Evolutionary conservation across 2,113 vertebrate genomes (phyloP), one percentile per base, ranked within the genome.

Genomic region (Neodon shergylaensis): DNA sequence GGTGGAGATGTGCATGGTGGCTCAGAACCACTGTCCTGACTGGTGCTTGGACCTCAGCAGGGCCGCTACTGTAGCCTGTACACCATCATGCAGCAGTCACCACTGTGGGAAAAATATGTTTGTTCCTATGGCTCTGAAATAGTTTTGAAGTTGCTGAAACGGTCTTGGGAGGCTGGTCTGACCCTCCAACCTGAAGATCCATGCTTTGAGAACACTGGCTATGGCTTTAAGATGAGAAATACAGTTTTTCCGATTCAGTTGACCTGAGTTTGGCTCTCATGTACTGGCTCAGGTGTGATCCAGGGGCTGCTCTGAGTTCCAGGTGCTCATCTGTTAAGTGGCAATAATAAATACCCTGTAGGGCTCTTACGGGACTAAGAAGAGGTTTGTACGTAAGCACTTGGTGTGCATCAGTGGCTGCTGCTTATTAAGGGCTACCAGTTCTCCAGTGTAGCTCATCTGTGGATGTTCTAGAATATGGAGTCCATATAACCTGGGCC

Each of bases 1-100:
- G 8, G 5, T n/a, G 42, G 63, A 26, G 9, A 73, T 0, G 4
- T 1, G 10, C 0, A 44, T 19, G 3, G 0, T 24, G 47, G 61
- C 7, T 24, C 28, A 0, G 52, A 9, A 0, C 16, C 21, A 36
- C 13, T 4, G 14, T 21, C 54, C 33, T 26, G 19, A 31, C 70
- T 63, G 4, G 0, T 4, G 7, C n/a, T 84, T 21, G 28, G 76
- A n/a, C 42, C 61, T n/a, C 65, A 49, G 21, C 17, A 36, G 21
- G 14, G 16, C 49, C 28, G n/a, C 42, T 13, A 11, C 17, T 12
- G 7, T 16, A 8, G 70, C 4, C 16, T 79, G n/a, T 52, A 63
- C 47, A 14, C 42, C 24, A 65, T 21, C 7, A 21, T 47, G 86
- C 52, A 93, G 52, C 26, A 7, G 7, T 54, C 84, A 93, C 49